A percentile compares a stretch with the other conserved stretches of the same genome.
Evolutionary conservation across 2,113 vertebrate species (phyloP).

Genomic region (Neogobius melanostomus): DNA sequence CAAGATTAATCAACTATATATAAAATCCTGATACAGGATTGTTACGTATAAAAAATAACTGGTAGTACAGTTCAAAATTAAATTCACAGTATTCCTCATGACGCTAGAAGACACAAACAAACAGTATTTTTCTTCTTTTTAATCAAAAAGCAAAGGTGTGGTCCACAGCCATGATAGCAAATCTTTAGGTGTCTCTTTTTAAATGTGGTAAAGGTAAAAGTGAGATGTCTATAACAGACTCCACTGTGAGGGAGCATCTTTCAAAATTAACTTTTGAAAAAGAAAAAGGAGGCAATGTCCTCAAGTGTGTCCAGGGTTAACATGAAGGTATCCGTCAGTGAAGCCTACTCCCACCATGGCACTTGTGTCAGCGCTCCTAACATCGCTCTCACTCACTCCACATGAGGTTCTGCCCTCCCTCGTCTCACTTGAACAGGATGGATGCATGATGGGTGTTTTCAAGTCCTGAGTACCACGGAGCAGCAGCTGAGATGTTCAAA

Average conservation of each 20-base stretch:
- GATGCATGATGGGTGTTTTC: constrained; percentile 54
- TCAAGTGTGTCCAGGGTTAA: constrained; percentile 79
- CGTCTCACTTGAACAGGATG: constrained; percentile 44
- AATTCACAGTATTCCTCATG: constrained; percentile 88
- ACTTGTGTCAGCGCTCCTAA: constrained; percentile 13
- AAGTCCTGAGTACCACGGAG: constrained; percentile 97
- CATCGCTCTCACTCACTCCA: constrained; percentile 39
- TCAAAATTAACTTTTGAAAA: constrained; percentile 2
- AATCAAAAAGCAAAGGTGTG: constrained; percentile 61
- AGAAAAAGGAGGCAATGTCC: constrained; percentile 55
- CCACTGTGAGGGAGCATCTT: constrained; percentile 35
- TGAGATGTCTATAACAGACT: constrained; percentile 6
- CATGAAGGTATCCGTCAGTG: constrained; percentile 61
- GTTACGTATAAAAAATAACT: constrained; percentile 76
- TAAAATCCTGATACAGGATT: constrained; percentile 81
- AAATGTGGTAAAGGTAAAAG: constrained; percentile 32
- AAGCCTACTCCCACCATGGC: constrained; percentile 33
- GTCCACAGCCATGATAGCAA: constrained; percentile 61
- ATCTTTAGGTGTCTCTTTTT: constrained; percentile 38
- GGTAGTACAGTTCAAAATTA: constrained; percentile 84
- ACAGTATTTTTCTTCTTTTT: constrained; percentile 42
- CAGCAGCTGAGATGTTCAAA: constrained; percentile 94
- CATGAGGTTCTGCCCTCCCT: constrained; percentile 49
- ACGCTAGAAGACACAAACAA: constrained; percentile 73
- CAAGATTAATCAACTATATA: constrained; percentile 42